Evolutionary conservation across 2,797 vertebrate species (phyloP).

Genomic region (Oreortyx pictus): DNA sequence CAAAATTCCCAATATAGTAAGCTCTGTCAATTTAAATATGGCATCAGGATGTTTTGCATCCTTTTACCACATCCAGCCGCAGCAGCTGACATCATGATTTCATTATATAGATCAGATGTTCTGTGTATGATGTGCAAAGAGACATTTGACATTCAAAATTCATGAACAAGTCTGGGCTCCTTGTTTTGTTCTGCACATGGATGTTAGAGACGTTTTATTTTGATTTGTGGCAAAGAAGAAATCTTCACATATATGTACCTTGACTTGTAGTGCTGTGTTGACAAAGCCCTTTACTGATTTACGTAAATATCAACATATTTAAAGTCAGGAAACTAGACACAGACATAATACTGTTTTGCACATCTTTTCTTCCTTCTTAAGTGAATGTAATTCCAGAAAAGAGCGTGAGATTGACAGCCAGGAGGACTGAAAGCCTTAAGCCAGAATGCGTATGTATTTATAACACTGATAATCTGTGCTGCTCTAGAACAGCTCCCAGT

Average conservation of each 20-base stretch:
- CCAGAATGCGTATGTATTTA: neutral
- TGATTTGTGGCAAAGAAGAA: neutral
- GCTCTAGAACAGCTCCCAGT: neutral
- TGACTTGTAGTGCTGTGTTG: neutral
- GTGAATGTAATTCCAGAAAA: neutral
- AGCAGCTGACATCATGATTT: slow-evolving; percentile 66
- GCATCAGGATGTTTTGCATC: slow-evolving; percentile 43
- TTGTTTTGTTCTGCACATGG: neutral
- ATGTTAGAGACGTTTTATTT: neutral
- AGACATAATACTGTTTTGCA: neutral
- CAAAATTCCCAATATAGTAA: slow-evolving; percentile 66
- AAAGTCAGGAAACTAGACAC: neutral
- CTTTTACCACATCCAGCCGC: slow-evolving; percentile 37
- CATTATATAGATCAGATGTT: slow-evolving; percentile 50
- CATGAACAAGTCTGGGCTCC: slow-evolving; percentile 8
- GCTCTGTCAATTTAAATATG: slow-evolving; percentile 66
- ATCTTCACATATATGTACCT: neutral
- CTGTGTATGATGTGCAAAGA: slow-evolving; percentile 15
- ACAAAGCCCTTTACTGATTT: neutral
- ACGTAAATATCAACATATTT: neutral
- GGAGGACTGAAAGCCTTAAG: neutral
- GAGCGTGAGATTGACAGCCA: neutral
- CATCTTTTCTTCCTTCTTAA: neutral
- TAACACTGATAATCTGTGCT: neutral
- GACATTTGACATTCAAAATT: slow-evolving; percentile 36